Evolutionary conservation across 64 coral and sea anemone genomes (phyloP), one percentile per base, ranked within the genome.

Genomic region (Trachythela sp.): DNA sequence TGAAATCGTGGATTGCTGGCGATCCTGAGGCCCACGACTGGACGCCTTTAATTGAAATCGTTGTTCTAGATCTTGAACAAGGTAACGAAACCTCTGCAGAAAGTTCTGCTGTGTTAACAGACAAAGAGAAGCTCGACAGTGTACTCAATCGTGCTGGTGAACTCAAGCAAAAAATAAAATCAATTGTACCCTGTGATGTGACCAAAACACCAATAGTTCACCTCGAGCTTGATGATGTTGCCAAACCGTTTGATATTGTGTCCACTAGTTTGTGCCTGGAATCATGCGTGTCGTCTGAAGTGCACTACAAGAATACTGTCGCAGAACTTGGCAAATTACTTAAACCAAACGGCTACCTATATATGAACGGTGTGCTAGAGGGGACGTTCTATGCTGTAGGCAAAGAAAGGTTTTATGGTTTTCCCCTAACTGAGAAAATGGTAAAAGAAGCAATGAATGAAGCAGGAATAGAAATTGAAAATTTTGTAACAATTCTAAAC

Each of bases 1-100:
- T 80, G 30, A 80, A 80, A 80, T 20, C 75, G 35, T 80, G 75
- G 75, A 80, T 80, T 37, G 75, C 75, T 37, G 75, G 75, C 10
- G 30, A 30, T 10, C 75, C 75, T 34, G 37, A 80, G 13, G 30
- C 75, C 1, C 37, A 80, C 75, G 30, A 80, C 75, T 80, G 31
- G 75, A 37, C 20, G 33, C 37, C 75, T 29, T 37, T 80, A 1
- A 4, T 80, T 20, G 75, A 80, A 39, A 9, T 37, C 37, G 20
- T n/a, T n/a, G n/a, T 80, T 29, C 13, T 38, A 9, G 13, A 30
- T 35, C 2, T 29, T 9, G 13, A 29, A 29, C 20, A 80, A 39
- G n/a, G n/a, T 7, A 39, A 9, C 3, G 20, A 15, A 80, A 80
- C 8, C n/a, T 10, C 68, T 29, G 10, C 33, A 72, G 34, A 80